Base-by-base conservation (phyloP, 2,888 invertebrate species). In the Hypomecis punctinalis region DNA sequence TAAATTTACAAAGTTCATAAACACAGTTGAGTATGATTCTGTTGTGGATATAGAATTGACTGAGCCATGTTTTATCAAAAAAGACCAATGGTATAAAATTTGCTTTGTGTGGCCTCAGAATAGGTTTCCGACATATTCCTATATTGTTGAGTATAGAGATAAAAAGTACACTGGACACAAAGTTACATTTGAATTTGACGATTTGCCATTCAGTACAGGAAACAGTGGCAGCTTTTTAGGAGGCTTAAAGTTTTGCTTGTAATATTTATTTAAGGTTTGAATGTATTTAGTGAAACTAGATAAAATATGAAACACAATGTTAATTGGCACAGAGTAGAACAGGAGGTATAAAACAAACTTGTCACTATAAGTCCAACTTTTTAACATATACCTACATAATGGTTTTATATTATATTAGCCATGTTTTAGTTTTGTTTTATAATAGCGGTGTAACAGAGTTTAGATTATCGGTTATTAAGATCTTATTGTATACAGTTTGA, bases 161-260 rank as follows among this genome's bases (percentile, higher is more conserved):
- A 79, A 76, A 37, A 68, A 75, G 59, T 89, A 85, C 67, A 81
- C 74, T 65, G 86, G 86, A 55, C 83, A 85, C 48, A 89, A 82
- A 69, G 84, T 90, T 37, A 78, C 78, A 57, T 85, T 93, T 79
- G 86, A 89, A 68, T 93, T 93, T 85, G 90, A 92, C 71, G 93
- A 93, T 70, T 74, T 86, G 62, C 76, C 79, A 45, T 72, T 80
- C 45, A 72, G 76, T 67, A 72, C 83, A 63, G 80, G 83, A 45
- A 82, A 77, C 67, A 78, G 80, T 72, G 91, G 92, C 23, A 91
- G 92, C 76, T 93, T 93, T 71, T 79, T 93, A 36, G 85, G 83
- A 74, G 90, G 89, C 0, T 78, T 93, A 62, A 91, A 89, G 74
- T 93, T 85, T 82, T 91, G 92, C 76, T 76, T 93, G 70, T 93